Conservation (phyloP, 2,797 vertebrate genomes). For the Menidia menidia region DNA sequence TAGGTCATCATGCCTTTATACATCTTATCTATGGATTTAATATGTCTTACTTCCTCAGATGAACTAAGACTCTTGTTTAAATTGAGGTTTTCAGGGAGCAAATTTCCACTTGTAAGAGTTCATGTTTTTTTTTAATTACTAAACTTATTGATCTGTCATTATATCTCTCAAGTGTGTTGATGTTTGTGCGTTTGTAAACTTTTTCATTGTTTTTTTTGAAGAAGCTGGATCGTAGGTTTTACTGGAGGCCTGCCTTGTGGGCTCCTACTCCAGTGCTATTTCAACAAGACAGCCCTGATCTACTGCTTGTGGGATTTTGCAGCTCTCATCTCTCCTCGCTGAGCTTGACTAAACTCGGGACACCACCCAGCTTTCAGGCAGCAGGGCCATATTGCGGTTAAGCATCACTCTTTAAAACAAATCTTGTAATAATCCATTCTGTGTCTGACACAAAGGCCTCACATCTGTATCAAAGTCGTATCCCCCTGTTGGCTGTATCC, state of each 20-base stretch:
- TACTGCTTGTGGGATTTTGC: slow-evolving; percentile 36
- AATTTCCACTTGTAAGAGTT: slow-evolving; percentile 15
- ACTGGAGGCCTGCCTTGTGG: slow-evolving; percentile 35
- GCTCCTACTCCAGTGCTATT: slow-evolving; percentile 65
- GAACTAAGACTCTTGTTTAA: no score
- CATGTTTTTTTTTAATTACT: slow-evolving; percentile 14
- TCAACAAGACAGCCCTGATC: slow-evolving; percentile 55
- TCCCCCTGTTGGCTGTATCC: slow-evolving; percentile 23
- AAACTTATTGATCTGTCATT: slow-evolving; percentile 27
- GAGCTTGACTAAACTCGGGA: slow-evolving; percentile 58
- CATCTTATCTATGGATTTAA: no score
- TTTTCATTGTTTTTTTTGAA: slow-evolving; percentile 54
- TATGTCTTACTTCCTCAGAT: no score
- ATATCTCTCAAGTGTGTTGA: neutral
- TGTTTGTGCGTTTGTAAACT: slow-evolving; percentile 22
- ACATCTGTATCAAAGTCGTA: slow-evolving; percentile 51
- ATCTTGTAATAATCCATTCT: slow-evolving; percentile 68
- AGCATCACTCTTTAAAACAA: slow-evolving; percentile 73
- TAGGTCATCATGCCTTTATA: no score
- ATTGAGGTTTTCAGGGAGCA: no score
- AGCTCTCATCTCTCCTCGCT: slow-evolving; percentile 39
- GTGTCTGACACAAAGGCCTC: slow-evolving; percentile 44
- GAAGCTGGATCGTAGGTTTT: slow-evolving; percentile 40
- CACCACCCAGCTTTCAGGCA: slow-evolving; percentile 63
- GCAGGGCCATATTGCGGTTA: slow-evolving; percentile 62